Conservation (phyloP, 2,797 vertebrate species). For the Tangara arthus region DNA sequence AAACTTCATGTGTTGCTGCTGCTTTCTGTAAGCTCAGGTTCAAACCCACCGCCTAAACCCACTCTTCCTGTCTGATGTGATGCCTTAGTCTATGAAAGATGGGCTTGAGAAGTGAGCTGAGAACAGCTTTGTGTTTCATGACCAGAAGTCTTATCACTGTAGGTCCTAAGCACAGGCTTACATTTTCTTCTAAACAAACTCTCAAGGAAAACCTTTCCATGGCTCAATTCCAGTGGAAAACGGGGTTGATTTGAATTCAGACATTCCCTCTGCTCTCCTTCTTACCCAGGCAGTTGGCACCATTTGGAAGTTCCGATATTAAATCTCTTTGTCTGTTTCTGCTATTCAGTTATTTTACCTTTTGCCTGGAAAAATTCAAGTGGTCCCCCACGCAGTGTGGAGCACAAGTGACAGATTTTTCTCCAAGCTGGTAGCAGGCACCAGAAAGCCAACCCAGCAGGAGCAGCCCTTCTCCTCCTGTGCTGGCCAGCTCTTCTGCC, state of each 20-base stretch:
- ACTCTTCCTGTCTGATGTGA: rapidly evolving
- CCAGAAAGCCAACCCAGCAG: conserved; percentile 12
- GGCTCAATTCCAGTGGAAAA: background rate
- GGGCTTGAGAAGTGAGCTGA: background rate
- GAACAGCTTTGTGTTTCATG: background rate
- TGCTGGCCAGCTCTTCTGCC: background rate
- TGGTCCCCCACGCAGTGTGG: background rate
- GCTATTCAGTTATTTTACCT: background rate
- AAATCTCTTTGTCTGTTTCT: background rate
- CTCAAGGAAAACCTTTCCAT: background rate
- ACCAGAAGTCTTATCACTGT: background rate
- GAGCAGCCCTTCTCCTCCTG: background rate
- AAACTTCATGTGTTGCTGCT: background rate
- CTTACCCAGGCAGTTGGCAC: background rate
- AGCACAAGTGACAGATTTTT: conserved; percentile 43
- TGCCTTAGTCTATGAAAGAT: background rate
- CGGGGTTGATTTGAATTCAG: background rate
- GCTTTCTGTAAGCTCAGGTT: background rate
- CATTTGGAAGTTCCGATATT: background rate
- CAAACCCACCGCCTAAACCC: background rate
- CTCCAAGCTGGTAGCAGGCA: background rate
- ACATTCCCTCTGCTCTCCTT: background rate
- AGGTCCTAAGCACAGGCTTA: background rate
- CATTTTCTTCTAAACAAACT: background rate
- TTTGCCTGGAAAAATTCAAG: background rate